These are phyloP conservation scores for Heterodera filipjevi DNA, from an alignment of 2,888 invertebrate species.

Conservation along the genomic window DNA sequence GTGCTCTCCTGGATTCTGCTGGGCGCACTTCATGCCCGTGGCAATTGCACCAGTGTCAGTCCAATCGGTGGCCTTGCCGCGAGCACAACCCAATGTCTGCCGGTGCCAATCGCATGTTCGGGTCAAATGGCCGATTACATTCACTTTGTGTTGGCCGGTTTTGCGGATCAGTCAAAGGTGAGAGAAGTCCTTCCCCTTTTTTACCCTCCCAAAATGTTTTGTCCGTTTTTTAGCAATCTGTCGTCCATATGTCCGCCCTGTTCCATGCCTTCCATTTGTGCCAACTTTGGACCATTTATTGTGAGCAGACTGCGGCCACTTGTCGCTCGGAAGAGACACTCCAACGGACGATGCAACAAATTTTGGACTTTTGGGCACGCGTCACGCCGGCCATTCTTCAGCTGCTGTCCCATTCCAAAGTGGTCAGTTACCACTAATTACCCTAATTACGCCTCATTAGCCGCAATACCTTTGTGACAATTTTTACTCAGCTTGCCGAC, in stretches of 20 bases:
- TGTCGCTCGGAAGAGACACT: constrained; percentile 27
- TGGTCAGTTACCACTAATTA: constrained; percentile 71
- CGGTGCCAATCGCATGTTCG: constrained; percentile 92
- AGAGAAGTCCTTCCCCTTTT: constrained; percentile 23
- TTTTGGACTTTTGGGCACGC: constrained; percentile 95
- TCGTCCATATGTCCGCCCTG: constrained; percentile 90
- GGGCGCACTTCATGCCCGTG: constrained; percentile 76
- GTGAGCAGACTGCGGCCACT: constrained; percentile 74
- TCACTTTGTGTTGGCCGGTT: constrained; percentile 92
- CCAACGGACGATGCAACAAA: constrained; percentile 39
- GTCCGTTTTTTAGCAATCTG: constrained; percentile 74
- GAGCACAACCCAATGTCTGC: constrained; percentile 66
- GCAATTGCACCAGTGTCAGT: not conserved
- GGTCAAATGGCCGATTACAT: constrained; percentile 91
- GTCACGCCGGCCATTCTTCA: constrained; percentile 93
- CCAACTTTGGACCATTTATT: constrained; percentile 96
- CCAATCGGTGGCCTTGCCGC: not conserved
- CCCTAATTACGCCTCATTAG: not conserved
- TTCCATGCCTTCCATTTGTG: constrained; percentile 96
- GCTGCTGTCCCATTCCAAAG: constrained; percentile 85
- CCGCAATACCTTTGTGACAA: not conserved
- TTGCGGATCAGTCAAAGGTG: constrained; percentile 88
- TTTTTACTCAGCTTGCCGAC: constrained; percentile 80
- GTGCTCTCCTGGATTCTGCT: constrained; percentile 91
- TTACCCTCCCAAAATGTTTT: constrained; percentile 19